Evolutionary conservation across 2,888 invertebrate genomes (phyloP), one percentile per base, ranked within the genome.

Genomic region (Lepidocyrtoides sp.): DNA sequence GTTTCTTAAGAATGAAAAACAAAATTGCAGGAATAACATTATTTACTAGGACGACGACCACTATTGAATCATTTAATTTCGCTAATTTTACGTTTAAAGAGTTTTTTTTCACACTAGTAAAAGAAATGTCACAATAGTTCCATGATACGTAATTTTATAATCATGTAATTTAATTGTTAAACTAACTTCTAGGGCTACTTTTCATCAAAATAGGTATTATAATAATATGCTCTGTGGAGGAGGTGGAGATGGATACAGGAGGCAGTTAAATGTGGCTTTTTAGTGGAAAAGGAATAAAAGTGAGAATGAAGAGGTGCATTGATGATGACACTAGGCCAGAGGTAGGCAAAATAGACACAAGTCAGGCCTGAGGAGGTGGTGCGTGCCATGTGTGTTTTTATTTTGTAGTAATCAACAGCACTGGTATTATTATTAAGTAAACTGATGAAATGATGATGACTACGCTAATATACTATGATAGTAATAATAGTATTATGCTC

Each of bases 301-400:
- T 48, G 3, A 48, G 48, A 14, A n/a, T n/a, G 51, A n/a, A n/a
- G 51, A 51, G 2, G 51, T 2, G 48, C 10, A n/a, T n/a, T 57
- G 57, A 23, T 57, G 57, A 63, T 63, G 63, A 63, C 63, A 63
- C 29, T n/a, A n/a, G n/a, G n/a, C n/a, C n/a, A n/a, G n/a, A n/a
- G n/a, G n/a, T n/a, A n/a, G n/a, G n/a, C n/a, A n/a, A n/a, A n/a
- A n/a, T n/a, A n/a, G n/a, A n/a, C 14, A 14, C 57, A 17, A n/a
- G n/a, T 3, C 57, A 54, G 2, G 23, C 26, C 8, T 54, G 14
- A 51, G 51, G 14, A 2, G 14, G 51, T 14, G n/a, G 23, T 63
- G 63, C 63, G 63, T 63, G 63, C 29, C 63, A 23, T 14, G 5
- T 36, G 26, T 29, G 10, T 26, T 60, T 60, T 26, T 60, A 0